Base-by-base conservation (phyloP, 1,140 invertebrate genomes). In the Dendrolimus kikuchii region DNA sequence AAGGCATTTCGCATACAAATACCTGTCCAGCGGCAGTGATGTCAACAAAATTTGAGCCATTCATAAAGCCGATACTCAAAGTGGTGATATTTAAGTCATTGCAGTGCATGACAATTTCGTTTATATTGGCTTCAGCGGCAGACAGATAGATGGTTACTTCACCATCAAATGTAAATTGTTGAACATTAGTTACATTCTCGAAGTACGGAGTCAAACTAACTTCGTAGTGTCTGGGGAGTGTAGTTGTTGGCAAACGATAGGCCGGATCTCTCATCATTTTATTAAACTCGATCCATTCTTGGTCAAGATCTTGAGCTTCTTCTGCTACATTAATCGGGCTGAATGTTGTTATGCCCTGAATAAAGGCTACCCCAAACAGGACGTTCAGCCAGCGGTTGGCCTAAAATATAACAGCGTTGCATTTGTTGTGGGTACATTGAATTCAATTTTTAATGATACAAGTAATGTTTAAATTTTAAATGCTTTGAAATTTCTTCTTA, bases 31-130 rank as follows among this genome's bases (percentile, higher is more conserved):
- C 23, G 7, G 68, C 50, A 43, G 59, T 6, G 41, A 67, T 62
- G 8, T 53, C 53, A 39, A 41, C 50, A 46, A 36, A 55, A 9
- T 47, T 50, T 9, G 9, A 42, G 5, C 5, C 44, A 49, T 37
- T 40, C 7, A 5, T 58, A 41, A 51, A 61, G 6, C 51, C 51
- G 8, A 74, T 62, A 7, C 57, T 59, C 6, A 79, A 51, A 5
- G 42, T 48, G 5, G 60, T 49, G 6, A 92, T 89, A 0, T 76
- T 85, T 4, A 95, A 60, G 49, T 90, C 87, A 56, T 90, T 90
- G 2, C 89, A 87, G 62, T 96, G 94, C 6, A 96, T 68, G 0
- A 90, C 89, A 23, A 96, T 74, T 53, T 72, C 46, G 6, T 9
- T 68, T 0, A 89, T 62, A 57, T 81, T 78, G 4, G 45, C 48